Conservation (phyloP, 2,888 invertebrate genomes). For the Tinea semifulvella region DNA sequence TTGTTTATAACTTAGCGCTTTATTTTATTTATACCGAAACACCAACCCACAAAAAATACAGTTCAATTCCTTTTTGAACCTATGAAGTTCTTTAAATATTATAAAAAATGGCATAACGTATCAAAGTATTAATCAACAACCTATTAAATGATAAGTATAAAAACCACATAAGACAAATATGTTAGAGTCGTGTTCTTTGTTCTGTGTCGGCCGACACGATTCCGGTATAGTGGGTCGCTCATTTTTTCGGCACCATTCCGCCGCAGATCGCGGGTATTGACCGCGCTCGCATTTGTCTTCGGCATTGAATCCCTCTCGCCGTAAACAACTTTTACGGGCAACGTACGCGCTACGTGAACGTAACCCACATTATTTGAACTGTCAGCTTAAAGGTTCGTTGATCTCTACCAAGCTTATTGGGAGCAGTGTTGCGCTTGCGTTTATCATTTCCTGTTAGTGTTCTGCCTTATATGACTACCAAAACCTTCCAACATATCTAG, state of each 20-base stretch:
- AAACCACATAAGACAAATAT: too few species aligned
- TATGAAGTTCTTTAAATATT: too few species aligned
- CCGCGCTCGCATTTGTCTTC: slow-evolving; percentile 27
- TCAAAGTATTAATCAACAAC: too few species aligned
- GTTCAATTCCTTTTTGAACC: too few species aligned
- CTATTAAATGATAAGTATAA: too few species aligned
- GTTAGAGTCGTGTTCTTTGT: slow-evolving; percentile 39
- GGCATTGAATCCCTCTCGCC: slow-evolving; percentile 23
- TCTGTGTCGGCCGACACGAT: slow-evolving; percentile 50
- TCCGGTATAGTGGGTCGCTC: slow-evolving; percentile 49
- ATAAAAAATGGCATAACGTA: too few species aligned
- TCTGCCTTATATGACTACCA: slow-evolving; percentile 17
- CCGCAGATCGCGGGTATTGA: slow-evolving; percentile 42
- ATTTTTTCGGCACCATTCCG: slow-evolving; percentile 59
- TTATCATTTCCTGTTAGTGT: slow-evolving; percentile 47
- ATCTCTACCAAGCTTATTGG: slow-evolving; percentile 56
- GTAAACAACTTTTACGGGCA: slow-evolving; percentile 64
- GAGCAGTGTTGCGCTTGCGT: slow-evolving; percentile 40
- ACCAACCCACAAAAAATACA: too few species aligned
- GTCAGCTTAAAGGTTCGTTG: slow-evolving; percentile 62
- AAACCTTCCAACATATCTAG: too few species aligned
- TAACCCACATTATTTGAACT: slow-evolving; percentile 66
- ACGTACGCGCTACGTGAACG: slow-evolving; percentile 62
- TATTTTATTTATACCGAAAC: too few species aligned
- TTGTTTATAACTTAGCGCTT: too few species aligned